Evolutionary conservation across 2,888 invertebrate genomes (phyloP), one percentile per base, ranked within the genome.

Genomic region (Periphyllus acericola): DNA sequence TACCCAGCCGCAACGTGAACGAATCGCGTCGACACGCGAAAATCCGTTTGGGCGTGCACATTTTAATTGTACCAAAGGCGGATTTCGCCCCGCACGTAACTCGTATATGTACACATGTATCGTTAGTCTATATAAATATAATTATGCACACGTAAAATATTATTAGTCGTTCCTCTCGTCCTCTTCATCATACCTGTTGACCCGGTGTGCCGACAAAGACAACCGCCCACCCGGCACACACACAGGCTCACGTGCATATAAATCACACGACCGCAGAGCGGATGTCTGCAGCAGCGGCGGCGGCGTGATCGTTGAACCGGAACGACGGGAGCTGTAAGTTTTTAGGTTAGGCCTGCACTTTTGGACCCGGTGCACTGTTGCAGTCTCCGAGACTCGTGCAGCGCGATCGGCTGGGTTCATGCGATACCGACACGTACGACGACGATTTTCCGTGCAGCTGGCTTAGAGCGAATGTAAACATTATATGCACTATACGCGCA

Each of bases 31-130:
- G 34, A 34, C 60, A 60, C 72, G 40, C 72, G 55, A 83, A 55
- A 83, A 46, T 46, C 14, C 82, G 74, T 74, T 83, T 83, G 83
- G 83, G 83, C 55, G 74, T 55, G 29, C n/a, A 19, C 55, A 34
- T 36, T 66, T 34, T 46, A 74, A 72, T 83, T 83, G 74, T 32
- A 72, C 34, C 25, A 36, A 55, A 83, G 19, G 72, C 36, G 72
- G 29, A 36, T 83, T 83, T 83, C 3, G 21, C 25, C 46, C 14
- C 25, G n/a, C 32, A 34, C 21, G 4, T 14, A 0, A 2, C 60
- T 21, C 1, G 29, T 34, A 21, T 8, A 34, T 34, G 21, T 8
- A 34, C 9, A 21, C 21, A 19, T 32, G 9, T 6, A 72, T 14
- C 36, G 25, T 29, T 29, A 14, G 29, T n/a, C n/a, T 68, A 68